Evolutionary conservation across 2,797 vertebrate species (phyloP), one percentile per base, ranked within the genome.

Genomic region (Dallia pectoralis): DNA sequence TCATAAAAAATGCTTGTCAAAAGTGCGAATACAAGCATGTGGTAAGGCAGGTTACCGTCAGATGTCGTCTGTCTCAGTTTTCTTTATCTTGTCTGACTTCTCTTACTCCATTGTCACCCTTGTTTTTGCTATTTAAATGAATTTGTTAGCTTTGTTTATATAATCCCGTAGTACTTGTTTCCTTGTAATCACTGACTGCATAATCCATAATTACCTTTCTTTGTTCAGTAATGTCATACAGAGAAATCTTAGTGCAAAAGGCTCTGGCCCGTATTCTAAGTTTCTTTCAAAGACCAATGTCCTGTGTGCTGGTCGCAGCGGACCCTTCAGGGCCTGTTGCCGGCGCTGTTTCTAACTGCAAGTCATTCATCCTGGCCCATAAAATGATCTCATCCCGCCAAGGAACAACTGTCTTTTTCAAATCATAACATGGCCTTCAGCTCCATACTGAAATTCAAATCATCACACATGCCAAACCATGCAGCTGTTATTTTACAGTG

Each of bases 351-450:
- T 69, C 19, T 72, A 44, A 47, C 32, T 66, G 25, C 25, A 92
- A 90, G 89, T 91, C 91, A 93, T 92, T 93, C 91, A 93, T 92
- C 81, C 84, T 76, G 78, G 78, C 83, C 88, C 83, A 83, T 73
- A 87, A 87, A 88, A 91, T 93, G 91, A 94, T 89, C 88, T 93
- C 91, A 93, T 87, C 85, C 74, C 68, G 73, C 79, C 67, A 87
- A 90, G 81, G 76, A 85, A 84, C 82, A 84, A 81, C 84, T 74
- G 68, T 74, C 67, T 68, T 82, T 89, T 91, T 87, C 59, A 89
- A 92, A 93, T 87, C 69, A 90, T 91, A 94, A 92, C 92, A 93
- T 87, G 83, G 76, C 83, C 80, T 82, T 83, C 84, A n/a, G n/a
- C n/a, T 80, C 82, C 29, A 66, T 25, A 59, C 79, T 84, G 81